Base-by-base conservation (phyloP, 2,113 vertebrate species). In the Columbina picui region DNA sequence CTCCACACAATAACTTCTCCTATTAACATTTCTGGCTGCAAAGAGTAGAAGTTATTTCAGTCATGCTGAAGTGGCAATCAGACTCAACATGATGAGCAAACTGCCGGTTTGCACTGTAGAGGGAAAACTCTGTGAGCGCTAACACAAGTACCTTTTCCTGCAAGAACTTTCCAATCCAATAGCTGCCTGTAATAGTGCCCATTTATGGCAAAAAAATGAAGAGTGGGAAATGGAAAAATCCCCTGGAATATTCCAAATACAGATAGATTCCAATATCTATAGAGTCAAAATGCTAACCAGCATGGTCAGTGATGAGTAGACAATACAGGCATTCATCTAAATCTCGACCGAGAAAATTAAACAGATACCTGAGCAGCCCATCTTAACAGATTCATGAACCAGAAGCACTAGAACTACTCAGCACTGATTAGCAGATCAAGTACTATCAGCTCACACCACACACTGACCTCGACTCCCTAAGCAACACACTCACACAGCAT, bases 361-460 rank as follows among this genome's bases (percentile, higher is more conserved):
- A 32, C 36, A 80, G 68, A 91, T 86, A 85, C 10, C 63, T 56
- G 43, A 93, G 75, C 34, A 88, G 79, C 25, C 27, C 49, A 52
- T 78, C n/a, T 79, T 59, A 89, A 78, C 34, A 60, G 70, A 59
- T 34, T 50, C 5, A 1, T 39, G 47, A 89, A 88, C 60, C 14
- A 47, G 27, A 81, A 68, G 45, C 91, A 81, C 56, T 36, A 80
- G 29, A 68, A 67, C 67, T 86, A 60, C 12, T 76, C 86, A 64
- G 68, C 64, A 47, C 60, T 64, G 74, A 89, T 80, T 43, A 89
- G 79, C 71, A 94, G 83, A 84, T 67, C 7, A 5, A 81, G 43
- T 59, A 38, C 93, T 53, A 77, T 78, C 90, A 89, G 88, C 30
- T 82, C 88, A 84, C 67, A 90, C 56, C 75, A 69, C 76, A 73